A percentile compares a stretch with the other conserved stretches of the same genome.
Conservation (phyloP, 2,797 vertebrate genomes). For the Scomberomorus guttatus region DNA sequence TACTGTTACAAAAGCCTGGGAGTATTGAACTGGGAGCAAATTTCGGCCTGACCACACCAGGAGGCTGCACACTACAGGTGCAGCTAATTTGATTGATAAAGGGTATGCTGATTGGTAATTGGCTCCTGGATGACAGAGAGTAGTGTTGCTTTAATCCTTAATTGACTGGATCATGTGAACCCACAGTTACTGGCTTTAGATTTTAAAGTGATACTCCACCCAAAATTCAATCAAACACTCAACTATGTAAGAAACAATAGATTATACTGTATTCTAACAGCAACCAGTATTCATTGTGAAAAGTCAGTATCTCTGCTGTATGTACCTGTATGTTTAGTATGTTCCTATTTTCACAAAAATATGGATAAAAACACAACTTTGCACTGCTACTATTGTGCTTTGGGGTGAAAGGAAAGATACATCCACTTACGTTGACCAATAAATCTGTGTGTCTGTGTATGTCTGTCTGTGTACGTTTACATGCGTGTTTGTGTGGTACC, state of each 20-base stretch:
- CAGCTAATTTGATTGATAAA: slow-evolving; percentile 7
- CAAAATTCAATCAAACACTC: not conserved
- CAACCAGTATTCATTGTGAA: not conserved
- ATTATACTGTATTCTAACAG: not conserved
- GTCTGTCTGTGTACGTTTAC: slow-evolving; percentile 28
- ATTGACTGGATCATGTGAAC: slow-evolving; percentile 5
- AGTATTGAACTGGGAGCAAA: not conserved
- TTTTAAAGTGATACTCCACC: not conserved
- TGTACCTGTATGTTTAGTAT: not conserved
- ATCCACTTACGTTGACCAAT: slow-evolving; percentile 21
- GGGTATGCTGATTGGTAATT: slow-evolving; percentile 20
- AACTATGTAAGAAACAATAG: not conserved
- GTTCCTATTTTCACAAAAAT: not conserved
- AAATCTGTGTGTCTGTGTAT: slow-evolving; percentile 14
- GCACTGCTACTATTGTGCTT: not conserved
- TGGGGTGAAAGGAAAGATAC: slow-evolving; percentile 8
- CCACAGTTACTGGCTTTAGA: not conserved
- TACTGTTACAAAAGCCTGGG: not conserved
- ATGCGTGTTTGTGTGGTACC: slow-evolving; percentile 50
- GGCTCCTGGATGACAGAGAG: not conserved
- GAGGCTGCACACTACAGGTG: not conserved
- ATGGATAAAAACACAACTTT: not conserved
- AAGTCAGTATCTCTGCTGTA: not conserved
- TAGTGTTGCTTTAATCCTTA: slow-evolving; percentile 19
- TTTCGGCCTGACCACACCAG: not conserved